Base-by-base conservation (phyloP, 2,797 vertebrate species). In the Tenualosa thibaudeaui region DNA sequence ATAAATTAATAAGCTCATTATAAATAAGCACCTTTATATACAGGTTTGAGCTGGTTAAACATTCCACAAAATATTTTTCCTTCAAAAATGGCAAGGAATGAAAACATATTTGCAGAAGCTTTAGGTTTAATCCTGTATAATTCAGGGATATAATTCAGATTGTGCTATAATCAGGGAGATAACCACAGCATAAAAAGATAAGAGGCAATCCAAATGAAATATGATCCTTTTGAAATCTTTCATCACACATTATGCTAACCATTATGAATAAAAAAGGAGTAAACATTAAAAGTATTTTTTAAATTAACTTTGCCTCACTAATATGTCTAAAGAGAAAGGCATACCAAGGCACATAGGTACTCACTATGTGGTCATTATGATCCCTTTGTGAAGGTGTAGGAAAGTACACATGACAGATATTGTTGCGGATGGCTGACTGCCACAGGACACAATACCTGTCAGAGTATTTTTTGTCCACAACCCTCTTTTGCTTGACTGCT, bases 91-190 rank as follows among this genome's bases (percentile, higher is more conserved):
- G 53, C 88, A 81, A 85, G 82, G 89, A 90, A 89, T 91, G 88
- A 90, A 91, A 90, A 90, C 82, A 83, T 88, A 88, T 91, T 90
- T 89, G 86, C 86, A 56, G 31, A 86, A 83, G 81, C 62, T 89
- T 85, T 84, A 51, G 82, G 84, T 85, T 87, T 88, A 90, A 89
- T 88, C 86, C 84, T 81, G 68, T 81, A 86, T 85, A 89, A 88
- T 84, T 88, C 65, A 84, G 81, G 88, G 85, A 88, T 87, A 85
- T 83, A 82, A 46, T 26, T 85, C 85, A 86, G 84, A 85, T 85
- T 86, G 56, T 68, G 81, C 43, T 87, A 86, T 90, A 84, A 78
- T 84, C 84, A 46, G 24, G 24, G 81, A 82, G 37, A 81, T 62
- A 51, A 15, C 22, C n/a, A 56, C 68, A 81, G 84, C 58, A 54